phyloP scores from a whole-genome alignment of 2,888 invertebrate genomes.

The Neoaliturus tenellus region DNA sequence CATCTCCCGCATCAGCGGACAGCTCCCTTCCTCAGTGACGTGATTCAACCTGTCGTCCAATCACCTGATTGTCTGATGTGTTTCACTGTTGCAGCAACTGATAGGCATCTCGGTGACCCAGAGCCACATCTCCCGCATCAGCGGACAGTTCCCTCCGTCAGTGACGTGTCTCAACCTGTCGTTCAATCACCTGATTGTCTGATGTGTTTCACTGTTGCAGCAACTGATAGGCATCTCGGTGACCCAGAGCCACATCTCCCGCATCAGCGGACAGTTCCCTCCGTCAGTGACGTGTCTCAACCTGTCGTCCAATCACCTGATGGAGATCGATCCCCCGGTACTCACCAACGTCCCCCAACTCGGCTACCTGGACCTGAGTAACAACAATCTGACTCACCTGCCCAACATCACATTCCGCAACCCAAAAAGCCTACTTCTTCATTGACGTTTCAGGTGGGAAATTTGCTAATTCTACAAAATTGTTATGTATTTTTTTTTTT shows the following conservation, averaged over 20 bases:
- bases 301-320: conserved; percentile 83
- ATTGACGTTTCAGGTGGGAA: conserved; percentile 82
- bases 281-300: conserved; percentile 83
- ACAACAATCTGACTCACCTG: conserved; percentile 82
- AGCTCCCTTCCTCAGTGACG: too few relatives aligned
- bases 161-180: too few relatives aligned
- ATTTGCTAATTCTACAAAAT: too few relatives aligned
- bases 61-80: too few relatives aligned
- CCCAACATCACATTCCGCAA: conserved; percentile 78
- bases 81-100: too few relatives aligned
- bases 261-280: conserved; percentile 79
- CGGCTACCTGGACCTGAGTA: conserved; percentile 80
- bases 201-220: neutral
- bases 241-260: conserved; percentile 84
- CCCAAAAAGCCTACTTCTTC: conserved; percentile 71
- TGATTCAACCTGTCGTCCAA: too few relatives aligned
- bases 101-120: too few relatives aligned
- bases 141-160: too few relatives aligned
- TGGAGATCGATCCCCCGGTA: conserved; percentile 77
- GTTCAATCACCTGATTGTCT: too few relatives aligned
- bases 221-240: conserved; percentile 75
- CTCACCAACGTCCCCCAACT: conserved; percentile 82
- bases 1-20: too few relatives aligned
- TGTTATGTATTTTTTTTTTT: too few relatives aligned
- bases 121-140: too few relatives aligned